A percentile compares a stretch with the other conserved stretches of the same genome.
Evolutionary conservation across 2,113 vertebrate species (phyloP).

Genomic region (Podilymbus podiceps): DNA sequence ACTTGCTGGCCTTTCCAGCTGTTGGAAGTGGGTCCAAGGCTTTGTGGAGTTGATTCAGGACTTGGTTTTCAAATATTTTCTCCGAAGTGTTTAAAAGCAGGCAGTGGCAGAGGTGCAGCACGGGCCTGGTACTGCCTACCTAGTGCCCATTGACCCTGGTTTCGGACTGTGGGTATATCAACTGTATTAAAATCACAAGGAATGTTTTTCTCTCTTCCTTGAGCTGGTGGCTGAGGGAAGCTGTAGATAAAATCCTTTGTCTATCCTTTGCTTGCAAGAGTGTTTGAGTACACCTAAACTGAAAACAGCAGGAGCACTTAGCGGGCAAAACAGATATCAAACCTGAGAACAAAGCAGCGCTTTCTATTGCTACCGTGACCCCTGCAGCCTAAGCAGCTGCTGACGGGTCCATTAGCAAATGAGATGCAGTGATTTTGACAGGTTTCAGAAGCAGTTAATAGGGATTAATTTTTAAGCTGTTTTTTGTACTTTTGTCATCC

Average conservation of each 20-base stretch:
- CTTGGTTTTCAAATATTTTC: not conserved
- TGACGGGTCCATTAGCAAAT: not conserved
- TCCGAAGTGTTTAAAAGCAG: not conserved
- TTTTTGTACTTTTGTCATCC: not conserved
- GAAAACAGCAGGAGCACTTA: not conserved
- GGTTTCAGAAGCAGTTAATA: not conserved
- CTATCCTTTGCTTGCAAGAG: not conserved
- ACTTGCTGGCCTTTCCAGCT: not conserved
- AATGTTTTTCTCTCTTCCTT: not conserved
- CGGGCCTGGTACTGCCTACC: not conserved
- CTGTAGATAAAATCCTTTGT: not conserved
- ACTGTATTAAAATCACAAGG: not conserved
- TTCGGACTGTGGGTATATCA: not conserved
- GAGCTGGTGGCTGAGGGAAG: not conserved
- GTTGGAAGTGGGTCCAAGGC: not conserved
- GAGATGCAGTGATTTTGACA: not conserved
- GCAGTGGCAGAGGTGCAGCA: not conserved
- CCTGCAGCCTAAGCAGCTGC: not conserved
- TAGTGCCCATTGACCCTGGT: not conserved
- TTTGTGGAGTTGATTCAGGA: not conserved
- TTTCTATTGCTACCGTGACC: not conserved
- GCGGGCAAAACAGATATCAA: not conserved
- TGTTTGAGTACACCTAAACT: not conserved
- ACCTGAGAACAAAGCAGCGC: not conserved
- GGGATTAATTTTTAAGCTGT: slow-evolving; percentile 29